Evolutionary conservation across 2,113 vertebrate species (phyloP), one percentile per base, ranked within the genome.

Genomic region (Phalacrocorax brasilianus): DNA sequence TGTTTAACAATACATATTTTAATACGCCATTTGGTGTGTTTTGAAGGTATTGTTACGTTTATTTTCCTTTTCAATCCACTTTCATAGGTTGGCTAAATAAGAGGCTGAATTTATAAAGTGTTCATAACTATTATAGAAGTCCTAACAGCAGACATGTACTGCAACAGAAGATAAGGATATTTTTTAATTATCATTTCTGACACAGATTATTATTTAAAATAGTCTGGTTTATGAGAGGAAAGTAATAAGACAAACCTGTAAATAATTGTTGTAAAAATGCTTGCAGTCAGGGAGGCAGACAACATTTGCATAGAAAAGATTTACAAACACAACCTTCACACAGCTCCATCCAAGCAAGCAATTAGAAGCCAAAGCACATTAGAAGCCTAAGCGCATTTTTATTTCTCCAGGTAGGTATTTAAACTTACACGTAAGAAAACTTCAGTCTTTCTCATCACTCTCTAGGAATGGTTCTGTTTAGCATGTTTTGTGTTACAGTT

Each of bases 261-360:
- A 98, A 97, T 97, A 97, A 97, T 86, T 94, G 93, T 87, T 97
- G 85, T 98, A 98, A 98, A 98, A 97, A 91, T 67, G 95, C 96
- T 97, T 95, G 95, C 77, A 96, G 93, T 94, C 93, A 89, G 83
- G 92, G 78, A 96, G 96, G 93, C 78, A 95, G 78, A 97, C 93
- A 96, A 85, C 8, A 97, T 91, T 96, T 97, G 94, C 85, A 96
- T 88, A 84, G 88, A 55, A 71, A 93, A 91, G 92, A 96, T 97
- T 97, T 95, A 95, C 58, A 95, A 93, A 96, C 74, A 96, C 71
- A 95, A 72, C 67, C 83, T 95, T 96, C 92, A 96, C 59, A 88
- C 74, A 96, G 95, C 93, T 89, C 80, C 55, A 94, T 62, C 89
- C 82, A 97, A 85, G 89, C 70, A 96, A 97, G 85, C 96, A 98